Evolutionary conservation across 23 tunicate species (phyloP), one percentile per base, ranked within the genome.

Genomic region (Ascidia mentula): DNA sequence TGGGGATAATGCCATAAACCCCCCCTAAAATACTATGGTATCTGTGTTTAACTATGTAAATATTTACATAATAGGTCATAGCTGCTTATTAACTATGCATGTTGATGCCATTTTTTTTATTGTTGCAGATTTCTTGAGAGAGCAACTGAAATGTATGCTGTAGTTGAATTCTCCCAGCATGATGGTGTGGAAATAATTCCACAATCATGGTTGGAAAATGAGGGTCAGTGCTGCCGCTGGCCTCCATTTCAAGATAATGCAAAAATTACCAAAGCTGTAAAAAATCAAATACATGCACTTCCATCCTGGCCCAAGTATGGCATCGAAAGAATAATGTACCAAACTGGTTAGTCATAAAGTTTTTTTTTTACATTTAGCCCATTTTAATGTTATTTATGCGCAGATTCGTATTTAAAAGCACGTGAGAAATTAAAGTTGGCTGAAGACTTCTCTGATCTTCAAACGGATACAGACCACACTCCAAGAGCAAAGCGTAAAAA

Each of bases 111-210:
- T 42, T 42, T 42, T 42, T 53, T 42, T 42, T 42, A 15, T 42
- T 42, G 53, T 42, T 42, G 53, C 53, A 42, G 53, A 42, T 42
- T 42, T 42, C 15, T 42, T 42, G 53, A 42, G 53, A 9, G 15
- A 42, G 15, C 15, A 15, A 26, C 24, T 26, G 15, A 42, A 42
- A 42, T 42, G 53, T 42, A 42, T 42, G 53, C 53, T 42, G 53
- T 42, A 15, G 53, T 42, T 42, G 53, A 42, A 42, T 42, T 42
- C 15, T 9, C 53, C 12, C 53, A 42, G 15, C 53, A 42, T 42
- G 53, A 42, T 42, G 53, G 53, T 42, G 53, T 42, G 53, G 53
- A 42, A 42, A 42, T 42, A 42, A 42, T 42, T 42, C 53, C 53
- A 42, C 53, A 42, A 42, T 42, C 15, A 42, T 42, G 53, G 53